phyloP scores from a whole-genome alignment of 2,888 invertebrate species.

The Mythimna vitellina region DNA sequence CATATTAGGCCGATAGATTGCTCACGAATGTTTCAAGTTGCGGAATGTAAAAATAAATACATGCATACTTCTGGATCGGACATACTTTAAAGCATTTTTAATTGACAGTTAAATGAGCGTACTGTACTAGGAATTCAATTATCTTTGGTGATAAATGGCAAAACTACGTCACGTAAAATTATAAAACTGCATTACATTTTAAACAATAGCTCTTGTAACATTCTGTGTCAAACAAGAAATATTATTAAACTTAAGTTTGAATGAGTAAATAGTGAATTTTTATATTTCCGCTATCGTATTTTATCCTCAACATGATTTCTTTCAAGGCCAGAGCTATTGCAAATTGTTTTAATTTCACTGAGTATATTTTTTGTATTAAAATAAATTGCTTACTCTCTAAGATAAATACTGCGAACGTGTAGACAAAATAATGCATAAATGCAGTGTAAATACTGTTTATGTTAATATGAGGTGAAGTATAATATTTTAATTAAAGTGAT shows the following conservation, averaged over 20 bases:
- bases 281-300: not conserved
- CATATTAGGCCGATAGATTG: slow-evolving; percentile 60
- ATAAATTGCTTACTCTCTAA: slow-evolving; percentile 45
- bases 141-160: slow-evolving; percentile 69
- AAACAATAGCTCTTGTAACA: slow-evolving; percentile 1
- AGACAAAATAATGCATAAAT: slow-evolving; percentile 50
- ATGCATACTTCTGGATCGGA: slow-evolving; percentile 55
- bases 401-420: slow-evolving; percentile 20
- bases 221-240: not conserved
- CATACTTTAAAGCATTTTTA: slow-evolving; percentile 71
- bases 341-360: not conserved
- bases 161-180: slow-evolving; percentile 30
- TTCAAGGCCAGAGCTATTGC: slow-evolving; percentile 5
- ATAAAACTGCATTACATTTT: not conserved
- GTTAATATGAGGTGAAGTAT: slow-evolving; percentile 21
- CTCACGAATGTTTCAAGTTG: slow-evolving; percentile 30
- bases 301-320: not conserved
- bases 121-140: slow-evolving; percentile 46
- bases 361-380: slow-evolving; percentile 38
- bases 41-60: slow-evolving; percentile 63
- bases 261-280: slow-evolving; percentile 23
- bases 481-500: slow-evolving; percentile 27
- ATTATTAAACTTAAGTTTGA: slow-evolving; percentile 13
- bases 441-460: slow-evolving; percentile 58
- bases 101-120: slow-evolving; percentile 69